These are phyloP conservation scores for Orthosia cruda DNA, from an alignment of 2,888 invertebrate genomes.

Conservation along the genomic window DNA sequence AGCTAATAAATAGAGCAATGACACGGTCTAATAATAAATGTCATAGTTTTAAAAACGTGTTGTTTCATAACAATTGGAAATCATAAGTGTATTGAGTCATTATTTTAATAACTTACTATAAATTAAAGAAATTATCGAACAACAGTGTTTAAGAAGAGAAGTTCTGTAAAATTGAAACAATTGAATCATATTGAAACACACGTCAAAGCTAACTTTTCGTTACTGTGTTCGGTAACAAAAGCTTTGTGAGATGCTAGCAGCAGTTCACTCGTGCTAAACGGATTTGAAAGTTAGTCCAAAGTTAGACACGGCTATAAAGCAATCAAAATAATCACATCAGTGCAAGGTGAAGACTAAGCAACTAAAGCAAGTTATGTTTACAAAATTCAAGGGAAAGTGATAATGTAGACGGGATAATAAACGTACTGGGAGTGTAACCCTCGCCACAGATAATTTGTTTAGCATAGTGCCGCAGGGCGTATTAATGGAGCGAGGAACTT, in stretches of 20 bases:
- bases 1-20: conserved; percentile 68
- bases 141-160: conserved; percentile 30
- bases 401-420: conserved; percentile 55
- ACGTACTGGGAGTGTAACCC: conserved; percentile 56
- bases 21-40: conserved; percentile 56
- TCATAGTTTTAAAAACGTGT: conserved; percentile 21
- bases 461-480: conserved; percentile 70
- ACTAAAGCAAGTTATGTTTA: conserved; percentile 48
- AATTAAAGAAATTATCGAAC: conserved; percentile 16
- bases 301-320: conserved; percentile 32
- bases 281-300: conserved; percentile 55
- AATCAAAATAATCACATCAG: conserved; percentile 41
- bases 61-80: conserved; percentile 18
- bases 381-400: conserved; percentile 47
- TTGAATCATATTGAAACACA: conserved; percentile 44
- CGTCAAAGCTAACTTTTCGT: conserved; percentile 50
- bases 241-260: conserved; percentile 50
- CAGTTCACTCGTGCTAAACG: conserved; percentile 41
- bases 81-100: conserved; percentile 23
- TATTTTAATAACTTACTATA: conserved; percentile 38
- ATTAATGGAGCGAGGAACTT: conserved; percentile 83
- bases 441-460: conserved; percentile 67
- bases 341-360: conserved; percentile 33
- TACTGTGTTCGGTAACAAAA: conserved; percentile 48
- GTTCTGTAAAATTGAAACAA: conserved; percentile 30